Conservation (phyloP, 2,888 invertebrate genomes). For the Blastobasis adustella region DNA sequence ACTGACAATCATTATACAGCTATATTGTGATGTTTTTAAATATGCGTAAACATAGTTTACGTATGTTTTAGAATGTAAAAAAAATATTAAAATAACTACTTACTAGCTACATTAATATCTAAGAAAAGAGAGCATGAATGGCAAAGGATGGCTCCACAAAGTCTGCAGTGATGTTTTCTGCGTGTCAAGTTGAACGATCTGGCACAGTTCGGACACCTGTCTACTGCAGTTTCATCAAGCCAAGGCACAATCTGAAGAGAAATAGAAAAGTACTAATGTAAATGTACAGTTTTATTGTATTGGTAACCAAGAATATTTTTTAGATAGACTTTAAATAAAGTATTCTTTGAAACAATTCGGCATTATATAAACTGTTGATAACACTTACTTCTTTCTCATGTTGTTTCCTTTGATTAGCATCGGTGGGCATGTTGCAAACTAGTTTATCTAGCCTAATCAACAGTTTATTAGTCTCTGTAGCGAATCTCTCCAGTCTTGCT, state of each 20-base stretch:
- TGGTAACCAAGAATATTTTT: too few relatives aligned
- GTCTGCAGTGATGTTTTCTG: constrained; percentile 95
- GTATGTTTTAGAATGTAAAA: too few relatives aligned
- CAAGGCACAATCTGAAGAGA: constrained; percentile 84
- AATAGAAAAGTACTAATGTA: too few relatives aligned
- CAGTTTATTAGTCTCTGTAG: constrained; percentile 96
- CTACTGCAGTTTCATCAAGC: constrained; percentile 93
- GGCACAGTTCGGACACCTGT: constrained; percentile 93
- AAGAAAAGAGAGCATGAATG: constrained; percentile 92
- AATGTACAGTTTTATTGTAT: too few relatives aligned
- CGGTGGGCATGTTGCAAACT: constrained; percentile 85
- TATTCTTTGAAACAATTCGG: too few relatives aligned
- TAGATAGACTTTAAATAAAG: too few relatives aligned
- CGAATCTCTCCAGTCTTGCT: constrained; percentile 85
- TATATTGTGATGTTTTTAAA: too few relatives aligned
- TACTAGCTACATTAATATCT: constrained; percentile 85
- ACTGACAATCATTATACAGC: too few relatives aligned
- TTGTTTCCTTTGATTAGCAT: constrained; percentile 82
- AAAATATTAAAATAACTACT: constrained; percentile 30
- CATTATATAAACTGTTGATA: neutral
- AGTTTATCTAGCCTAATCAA: constrained; percentile 95
- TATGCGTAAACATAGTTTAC: too few relatives aligned
- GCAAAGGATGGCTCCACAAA: constrained; percentile 96
- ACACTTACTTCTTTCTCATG: constrained; percentile 78
- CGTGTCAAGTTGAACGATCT: constrained; percentile 89